Evolutionary conservation across 1,140 invertebrate species (phyloP).

Genomic region (Heterodera schachtii): DNA sequence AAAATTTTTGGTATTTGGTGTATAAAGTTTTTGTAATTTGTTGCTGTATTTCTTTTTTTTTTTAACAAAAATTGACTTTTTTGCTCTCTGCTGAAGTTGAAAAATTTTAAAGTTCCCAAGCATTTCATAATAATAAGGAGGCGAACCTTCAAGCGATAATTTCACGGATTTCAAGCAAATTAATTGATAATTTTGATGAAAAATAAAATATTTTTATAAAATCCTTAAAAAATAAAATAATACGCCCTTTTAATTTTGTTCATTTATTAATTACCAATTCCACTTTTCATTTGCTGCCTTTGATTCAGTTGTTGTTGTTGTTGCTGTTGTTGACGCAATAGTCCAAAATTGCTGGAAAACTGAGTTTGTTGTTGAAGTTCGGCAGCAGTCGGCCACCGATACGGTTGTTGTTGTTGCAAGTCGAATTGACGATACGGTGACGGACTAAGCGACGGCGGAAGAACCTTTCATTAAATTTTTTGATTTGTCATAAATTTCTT

Average conservation of each 20-base stretch:
- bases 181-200: too few relatives aligned
- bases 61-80: too few relatives aligned
- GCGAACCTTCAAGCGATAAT: too few relatives aligned
- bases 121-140: too few relatives aligned
- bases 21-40: too few relatives aligned
- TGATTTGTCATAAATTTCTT: too few relatives aligned
- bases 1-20: too few relatives aligned
- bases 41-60: too few relatives aligned
- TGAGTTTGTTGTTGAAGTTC: not conserved
- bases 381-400: not conserved
- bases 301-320: not conserved
- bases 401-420: not conserved
- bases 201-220: too few relatives aligned
- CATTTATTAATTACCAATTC: not conserved
- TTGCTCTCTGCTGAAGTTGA: too few relatives aligned
- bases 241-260: not conserved
- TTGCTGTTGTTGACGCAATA: not conserved
- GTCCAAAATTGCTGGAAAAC: not conserved
- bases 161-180: too few relatives aligned
- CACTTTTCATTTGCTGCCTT: not conserved
- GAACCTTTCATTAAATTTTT: not conserved
- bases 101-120: too few relatives aligned
- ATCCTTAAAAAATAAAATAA: not conserved
- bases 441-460: not conserved
- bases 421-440: not conserved